Evolutionary conservation across 2,113 vertebrate genomes (phyloP).

Genomic region (Myodes glareolus): DNA sequence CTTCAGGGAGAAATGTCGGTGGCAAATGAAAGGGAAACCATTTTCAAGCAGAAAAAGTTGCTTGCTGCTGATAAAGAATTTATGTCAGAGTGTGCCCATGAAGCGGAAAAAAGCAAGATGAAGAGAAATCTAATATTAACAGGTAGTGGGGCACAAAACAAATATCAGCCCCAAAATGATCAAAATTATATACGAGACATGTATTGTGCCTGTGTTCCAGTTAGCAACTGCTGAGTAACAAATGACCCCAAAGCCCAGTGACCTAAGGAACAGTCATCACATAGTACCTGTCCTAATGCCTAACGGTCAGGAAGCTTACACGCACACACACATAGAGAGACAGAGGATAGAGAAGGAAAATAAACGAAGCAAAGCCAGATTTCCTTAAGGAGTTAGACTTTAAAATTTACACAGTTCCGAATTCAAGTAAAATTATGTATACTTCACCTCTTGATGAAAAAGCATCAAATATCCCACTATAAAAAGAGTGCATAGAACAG

Average conservation of each 20-base stretch:
- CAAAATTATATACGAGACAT: conserved; percentile 13
- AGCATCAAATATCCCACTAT: neutral
- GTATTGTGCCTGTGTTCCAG: neutral
- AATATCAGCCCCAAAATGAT: conserved; percentile 48
- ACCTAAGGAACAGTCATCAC: neutral
- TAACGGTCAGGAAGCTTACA: neutral
- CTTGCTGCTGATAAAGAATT: conserved; percentile 83
- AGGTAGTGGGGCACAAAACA: conserved; percentile 10
- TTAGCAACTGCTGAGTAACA: neutral
- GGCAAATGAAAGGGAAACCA: conserved; percentile 84
- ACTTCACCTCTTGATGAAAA: neutral
- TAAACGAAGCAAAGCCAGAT: neutral
- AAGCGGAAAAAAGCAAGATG: conserved; percentile 80
- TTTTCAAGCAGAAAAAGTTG: conserved; percentile 81
- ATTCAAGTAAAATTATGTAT: neutral
- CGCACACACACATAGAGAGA: neutral
- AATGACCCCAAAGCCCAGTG: neutral
- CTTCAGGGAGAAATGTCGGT: conserved; percentile 85
- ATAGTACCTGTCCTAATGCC: neutral
- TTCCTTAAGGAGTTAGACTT: neutral
- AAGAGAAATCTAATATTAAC: conserved; percentile 80
- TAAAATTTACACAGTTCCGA: neutral
- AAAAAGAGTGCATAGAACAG: neutral
- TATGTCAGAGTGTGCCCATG: conserved; percentile 77
- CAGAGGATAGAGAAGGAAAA: neutral